Percentiles rank a stretch among this genome's conserved stretches.
These are phyloP conservation scores for Phylloscopus trochiloides DNA, from an alignment of 2,113 vertebrate genomes.

Conservation along the genomic window DNA sequence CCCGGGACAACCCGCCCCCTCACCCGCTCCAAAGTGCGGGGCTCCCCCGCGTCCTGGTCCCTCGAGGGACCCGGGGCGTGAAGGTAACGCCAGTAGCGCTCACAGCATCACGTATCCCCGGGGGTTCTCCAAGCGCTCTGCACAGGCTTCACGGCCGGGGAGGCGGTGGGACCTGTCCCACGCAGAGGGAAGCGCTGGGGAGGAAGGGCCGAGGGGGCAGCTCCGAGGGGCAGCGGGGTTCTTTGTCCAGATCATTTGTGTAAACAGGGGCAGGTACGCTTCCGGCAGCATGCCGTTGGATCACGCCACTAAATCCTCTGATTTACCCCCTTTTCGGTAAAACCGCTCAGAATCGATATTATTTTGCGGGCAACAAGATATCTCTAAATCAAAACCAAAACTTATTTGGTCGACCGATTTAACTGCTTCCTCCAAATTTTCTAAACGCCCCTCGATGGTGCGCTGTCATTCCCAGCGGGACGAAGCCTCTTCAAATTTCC, in stretches of 20 bases:
- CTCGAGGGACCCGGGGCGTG: neutral
- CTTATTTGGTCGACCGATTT: neutral
- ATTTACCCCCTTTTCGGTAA: neutral
- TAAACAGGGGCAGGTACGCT: neutral
- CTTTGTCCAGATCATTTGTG: neutral
- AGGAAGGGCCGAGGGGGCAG: neutral
- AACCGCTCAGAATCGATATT: neutral
- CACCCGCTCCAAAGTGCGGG: fast-evolving
- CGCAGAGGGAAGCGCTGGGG: neutral
- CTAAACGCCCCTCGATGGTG: neutral
- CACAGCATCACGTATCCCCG: fast-evolving
- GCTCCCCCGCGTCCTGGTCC: fast-evolving
- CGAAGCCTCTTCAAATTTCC: neutral
- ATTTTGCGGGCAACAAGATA: neutral
- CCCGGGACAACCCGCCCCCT: fast-evolving
- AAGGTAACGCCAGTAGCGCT: fast-evolving
- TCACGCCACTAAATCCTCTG: fast-evolving
- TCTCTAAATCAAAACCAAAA: neutral
- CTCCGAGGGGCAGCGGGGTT: neutral
- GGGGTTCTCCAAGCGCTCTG: neutral
- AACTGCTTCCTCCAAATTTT: neutral
- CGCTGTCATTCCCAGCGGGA: neutral
- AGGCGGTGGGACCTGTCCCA: neutral
- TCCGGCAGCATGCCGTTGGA: neutral
- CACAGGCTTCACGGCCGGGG: neutral